Evolutionary conservation across 2,888 invertebrate genomes (phyloP), one percentile per base, ranked within the genome.

Genomic region (Calameuta filiformis): DNA sequence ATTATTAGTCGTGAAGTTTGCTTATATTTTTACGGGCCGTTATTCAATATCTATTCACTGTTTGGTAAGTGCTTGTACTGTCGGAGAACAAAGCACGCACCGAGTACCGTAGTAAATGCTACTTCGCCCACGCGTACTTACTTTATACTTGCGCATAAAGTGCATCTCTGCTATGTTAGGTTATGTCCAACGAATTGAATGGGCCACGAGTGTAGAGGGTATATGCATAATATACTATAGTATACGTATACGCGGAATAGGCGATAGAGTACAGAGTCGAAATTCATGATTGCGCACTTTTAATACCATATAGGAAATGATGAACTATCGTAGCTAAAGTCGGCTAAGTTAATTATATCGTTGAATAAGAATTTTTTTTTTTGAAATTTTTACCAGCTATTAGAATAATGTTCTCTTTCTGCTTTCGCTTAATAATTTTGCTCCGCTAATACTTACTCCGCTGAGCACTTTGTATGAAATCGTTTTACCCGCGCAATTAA

Each of bases 41-140:
- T 23, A 23, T 23, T 56, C 23, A 56, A 23, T 56, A 56, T 56
- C 56, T 23, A 56, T 56, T 56, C 23, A 56, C 23, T 9, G 56
- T 56, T 23, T 56, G 56, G 23, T 56, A 33, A 33, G 33, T 33
- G 23, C 9, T 56, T 23, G 9, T 23, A 6, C 56, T 56, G 56
- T 23, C 9, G 56, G 56, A 23, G 56, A 56, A 56, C 56, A 56
- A 56, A 23, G 56, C 23, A 23, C 56, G 56, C 56, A 56, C 23
- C 56, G 23, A 56, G 23, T 23, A 23, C 56, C 75, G 77, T 77
- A 81, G 77, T 80, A 80, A 81, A 80, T 75, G 78, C 76, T 69
- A 73, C 77, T 31, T 79, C 79, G 79, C 81, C 77, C 80, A 80
- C 77, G 77, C 80, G 69, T 75, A 77, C 73, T 56, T 78, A n/a